phyloP scores from a whole-genome alignment of 2,888 invertebrate species.

The Notodonta ziczac region DNA sequence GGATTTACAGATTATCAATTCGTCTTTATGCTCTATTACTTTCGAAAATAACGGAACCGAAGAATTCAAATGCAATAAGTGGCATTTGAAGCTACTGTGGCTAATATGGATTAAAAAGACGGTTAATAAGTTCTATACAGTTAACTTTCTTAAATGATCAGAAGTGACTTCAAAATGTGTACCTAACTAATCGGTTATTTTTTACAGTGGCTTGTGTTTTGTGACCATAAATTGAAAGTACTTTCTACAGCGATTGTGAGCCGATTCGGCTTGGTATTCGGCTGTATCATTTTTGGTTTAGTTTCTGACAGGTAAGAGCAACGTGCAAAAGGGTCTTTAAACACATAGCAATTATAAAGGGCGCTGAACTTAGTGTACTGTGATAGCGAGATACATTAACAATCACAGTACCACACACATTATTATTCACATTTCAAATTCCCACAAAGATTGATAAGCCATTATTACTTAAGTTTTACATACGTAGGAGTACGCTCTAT shows the following conservation, averaged over 20 bases:
- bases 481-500: too few relatives aligned
- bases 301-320: conserved; percentile 65
- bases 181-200: conserved; percentile 3
- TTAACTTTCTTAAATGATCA: neutral
- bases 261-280: conserved; percentile 69
- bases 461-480: too few relatives aligned
- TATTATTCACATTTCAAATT: too few relatives aligned
- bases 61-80: conserved; percentile 54
- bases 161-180: neutral
- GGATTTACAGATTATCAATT: conserved; percentile 47
- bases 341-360: neutral
- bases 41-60: conserved; percentile 50
- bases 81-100: conserved; percentile 67
- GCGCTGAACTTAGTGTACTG: neutral
- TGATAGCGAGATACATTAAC: too few relatives aligned
- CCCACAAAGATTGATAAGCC: too few relatives aligned
- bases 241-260: conserved; percentile 67
- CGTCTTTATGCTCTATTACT: conserved; percentile 55
- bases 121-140: conserved; percentile 41
- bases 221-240: conserved; percentile 60
- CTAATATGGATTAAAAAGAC: conserved; percentile 69
- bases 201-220: conserved; percentile 70
- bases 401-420: too few relatives aligned
- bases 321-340: neutral
- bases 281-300: conserved; percentile 68